Evolutionary conservation across 2,888 invertebrate genomes (phyloP), one percentile per base, ranked within the genome.

Genomic region (Rotaria sp.): DNA sequence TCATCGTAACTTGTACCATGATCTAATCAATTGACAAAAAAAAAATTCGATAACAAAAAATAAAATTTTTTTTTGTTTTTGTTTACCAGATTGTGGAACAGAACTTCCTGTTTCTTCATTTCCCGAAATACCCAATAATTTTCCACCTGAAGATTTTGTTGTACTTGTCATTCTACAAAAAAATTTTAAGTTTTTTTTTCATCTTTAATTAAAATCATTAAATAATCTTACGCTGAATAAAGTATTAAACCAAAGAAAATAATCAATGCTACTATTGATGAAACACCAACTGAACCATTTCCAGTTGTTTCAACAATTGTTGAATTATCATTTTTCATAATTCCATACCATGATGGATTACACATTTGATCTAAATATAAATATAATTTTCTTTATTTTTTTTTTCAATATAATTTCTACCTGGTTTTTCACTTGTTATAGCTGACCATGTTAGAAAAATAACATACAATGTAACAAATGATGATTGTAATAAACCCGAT

Each of bases 381-480:
- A 59, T 13, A n/a, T 5, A 7, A n/a, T 26, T 13, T n/a, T 2
- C n/a, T 59, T n/a, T 30, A 5, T 5, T 30, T 1, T 15, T 30
- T 67, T 35, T 59, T 8, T n/a, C 30, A 2, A 67, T 35, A 24
- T 24, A 24, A 30, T 67, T 35, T 67, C 4, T 80, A 80, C 75
- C 26, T 45, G 75, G 38, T n/a, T 38, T 2, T 80, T 94, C 94
- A 92, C 97, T 99, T 88, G 96, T 94, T 90, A 99, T 94, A 48
- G 97, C 95, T 1, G 98, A 97, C 99, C 99, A 99, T 85, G 99
- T 99, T 88, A 99, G 93, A 91, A 96, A 99, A 89, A 96, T 93
- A 26, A 96, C 95, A 91, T 99, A 99, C n/a, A 97, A 92, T 10
- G 96, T 94, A 84, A 99, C 96, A 87, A 97, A 93, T 0, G 97